These are phyloP conservation scores for Saguinus imperator DNA, from an alignment of 2,113 vertebrate genomes.

Conservation along the genomic window DNA sequence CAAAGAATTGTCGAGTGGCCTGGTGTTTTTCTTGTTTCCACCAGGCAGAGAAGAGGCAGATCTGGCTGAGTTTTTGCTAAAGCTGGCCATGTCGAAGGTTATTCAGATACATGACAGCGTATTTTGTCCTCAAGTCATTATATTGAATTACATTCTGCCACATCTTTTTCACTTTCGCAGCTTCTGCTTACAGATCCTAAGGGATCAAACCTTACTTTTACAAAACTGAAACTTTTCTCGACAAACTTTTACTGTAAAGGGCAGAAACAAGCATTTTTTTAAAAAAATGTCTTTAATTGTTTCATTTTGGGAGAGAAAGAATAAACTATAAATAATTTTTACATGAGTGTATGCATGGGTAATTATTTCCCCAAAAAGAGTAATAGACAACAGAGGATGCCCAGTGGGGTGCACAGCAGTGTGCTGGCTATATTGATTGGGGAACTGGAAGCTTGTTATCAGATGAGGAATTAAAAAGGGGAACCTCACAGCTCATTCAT, in stretches of 20 bases:
- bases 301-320: conserved; percentile 45
- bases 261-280: not conserved
- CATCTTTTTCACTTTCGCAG: not conserved
- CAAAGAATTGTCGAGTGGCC: not conserved
- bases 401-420: conserved; percentile 1
- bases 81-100: not conserved
- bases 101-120: not conserved
- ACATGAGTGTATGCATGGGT: conserved; percentile 5
- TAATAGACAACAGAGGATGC: conserved; percentile 60
- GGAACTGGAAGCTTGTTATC: conserved; percentile 56
- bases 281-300: conserved; percentile 37
- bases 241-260: not conserved
- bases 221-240: conserved; percentile 27
- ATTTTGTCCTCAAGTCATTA: not conserved
- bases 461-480: conserved; percentile 58
- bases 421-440: conserved; percentile 40
- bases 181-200: not conserved
- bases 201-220: conserved; percentile 15
- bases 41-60: not conserved
- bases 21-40: not conserved
- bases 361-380: conserved; percentile 73
- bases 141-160: not conserved
- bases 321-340: conserved; percentile 70
- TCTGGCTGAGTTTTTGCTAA: not conserved
- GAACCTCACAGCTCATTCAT: conserved; percentile 3